Conservation (phyloP, 1,140 invertebrate species). For the Penaeus indicus region DNA sequence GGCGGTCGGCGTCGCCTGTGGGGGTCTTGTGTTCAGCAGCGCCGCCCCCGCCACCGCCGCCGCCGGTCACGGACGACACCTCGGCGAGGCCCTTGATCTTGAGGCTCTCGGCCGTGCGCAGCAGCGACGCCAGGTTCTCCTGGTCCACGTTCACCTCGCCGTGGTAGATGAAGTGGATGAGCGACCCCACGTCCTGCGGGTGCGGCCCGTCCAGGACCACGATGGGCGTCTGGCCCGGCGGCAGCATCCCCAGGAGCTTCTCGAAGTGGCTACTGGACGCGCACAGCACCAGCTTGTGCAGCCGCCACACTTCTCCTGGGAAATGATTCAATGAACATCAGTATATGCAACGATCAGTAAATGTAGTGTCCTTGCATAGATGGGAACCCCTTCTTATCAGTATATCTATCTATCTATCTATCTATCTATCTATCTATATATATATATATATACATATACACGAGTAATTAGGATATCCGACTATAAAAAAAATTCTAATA, state of each 20-base stretch:
- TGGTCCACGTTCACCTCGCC: slow-evolving; percentile 93
- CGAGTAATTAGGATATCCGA: too few relatives aligned
- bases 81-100: slow-evolving; percentile 90
- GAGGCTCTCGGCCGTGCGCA: slow-evolving; percentile 84
- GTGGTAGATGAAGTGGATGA: slow-evolving; percentile 93
- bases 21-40: slow-evolving; percentile 39
- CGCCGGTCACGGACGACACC: slow-evolving; percentile 73
- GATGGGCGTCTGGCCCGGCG: slow-evolving; percentile 81
- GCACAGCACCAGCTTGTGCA: slow-evolving; percentile 65
- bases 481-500: too few relatives aligned
- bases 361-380: background rate
- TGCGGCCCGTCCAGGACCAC: slow-evolving; percentile 93
- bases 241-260: slow-evolving; percentile 53
- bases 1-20: slow-evolving; percentile 34
- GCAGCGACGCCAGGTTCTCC: slow-evolving; percentile 87
- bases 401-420: slow-evolving; percentile 18
- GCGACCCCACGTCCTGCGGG: slow-evolving; percentile 90
- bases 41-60: slow-evolving; percentile 13
- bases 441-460: slow-evolving; percentile 29
- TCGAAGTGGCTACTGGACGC: slow-evolving; percentile 66
- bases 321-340: background rate
- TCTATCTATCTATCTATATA: slow-evolving; percentile 23
- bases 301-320: slow-evolving; percentile 65
- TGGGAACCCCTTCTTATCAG: background rate
- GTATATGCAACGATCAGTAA: background rate